Percentiles rank a stretch among this genome's conserved stretches.
Conservation (phyloP, 2,113 vertebrate species). For the Microcebus tavaratra region DNA sequence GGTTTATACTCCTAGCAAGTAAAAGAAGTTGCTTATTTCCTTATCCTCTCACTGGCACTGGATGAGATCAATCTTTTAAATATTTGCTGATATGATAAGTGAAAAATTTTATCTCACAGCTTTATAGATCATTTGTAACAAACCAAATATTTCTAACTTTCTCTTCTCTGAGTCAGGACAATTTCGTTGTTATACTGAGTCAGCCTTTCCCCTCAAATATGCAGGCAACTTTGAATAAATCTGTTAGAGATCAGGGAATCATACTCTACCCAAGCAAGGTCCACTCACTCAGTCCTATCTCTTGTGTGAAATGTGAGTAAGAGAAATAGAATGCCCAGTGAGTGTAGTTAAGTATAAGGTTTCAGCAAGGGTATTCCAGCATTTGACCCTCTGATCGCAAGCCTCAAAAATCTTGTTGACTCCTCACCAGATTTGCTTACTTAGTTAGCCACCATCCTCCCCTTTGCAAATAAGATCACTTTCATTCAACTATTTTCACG, state of each 20-base stretch:
- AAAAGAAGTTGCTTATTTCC: conserved; percentile 51
- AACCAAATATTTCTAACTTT: conserved; percentile 67
- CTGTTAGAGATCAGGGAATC: not conserved
- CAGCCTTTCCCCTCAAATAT: conserved; percentile 6
- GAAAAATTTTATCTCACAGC: conserved; percentile 74
- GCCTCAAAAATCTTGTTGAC: conserved; percentile 23
- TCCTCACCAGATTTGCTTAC: not conserved
- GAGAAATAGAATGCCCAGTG: not conserved
- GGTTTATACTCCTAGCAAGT: not conserved
- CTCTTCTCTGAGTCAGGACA: conserved; percentile 59
- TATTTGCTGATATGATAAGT: conserved; percentile 75
- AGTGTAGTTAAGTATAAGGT: not conserved
- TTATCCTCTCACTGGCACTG: conserved; percentile 1
- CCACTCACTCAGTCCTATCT: not conserved
- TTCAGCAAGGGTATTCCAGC: conserved; percentile 14
- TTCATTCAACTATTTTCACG: not conserved
- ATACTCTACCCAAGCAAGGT: not conserved
- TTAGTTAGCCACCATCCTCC: not conserved
- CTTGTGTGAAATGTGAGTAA: not conserved
- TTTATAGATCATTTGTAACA: conserved; percentile 73
- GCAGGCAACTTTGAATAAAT: not conserved
- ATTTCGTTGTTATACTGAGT: conserved; percentile 45
- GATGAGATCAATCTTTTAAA: conserved; percentile 72
- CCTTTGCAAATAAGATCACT: conserved; percentile 9
- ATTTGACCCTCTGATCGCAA: conserved; percentile 41